A percentile compares a stretch with the other conserved stretches of the same genome.
Conservation (phyloP, 2,888 invertebrate species). For the Onthophagus sagittarius region DNA sequence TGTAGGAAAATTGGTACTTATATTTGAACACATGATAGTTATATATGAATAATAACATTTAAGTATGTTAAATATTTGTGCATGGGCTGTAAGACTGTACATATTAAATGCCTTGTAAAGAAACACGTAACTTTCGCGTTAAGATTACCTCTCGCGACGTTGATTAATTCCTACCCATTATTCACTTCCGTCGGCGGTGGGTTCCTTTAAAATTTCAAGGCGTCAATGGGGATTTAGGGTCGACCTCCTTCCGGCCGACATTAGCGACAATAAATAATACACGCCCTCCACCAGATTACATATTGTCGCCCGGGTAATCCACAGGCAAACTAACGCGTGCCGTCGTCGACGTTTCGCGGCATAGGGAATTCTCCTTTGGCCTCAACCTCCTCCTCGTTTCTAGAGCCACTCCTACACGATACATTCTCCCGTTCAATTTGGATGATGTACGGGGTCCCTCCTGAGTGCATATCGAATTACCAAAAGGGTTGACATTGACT, state of each 20-base stretch:
- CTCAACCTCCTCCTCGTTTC: background rate
- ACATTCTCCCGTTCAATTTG: slow-evolving; percentile 5
- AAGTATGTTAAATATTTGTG: background rate
- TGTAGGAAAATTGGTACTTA: too few species aligned
- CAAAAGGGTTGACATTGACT: slow-evolving; percentile 12
- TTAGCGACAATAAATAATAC: background rate
- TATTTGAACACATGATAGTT: too few species aligned
- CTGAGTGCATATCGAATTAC: slow-evolving; percentile 12
- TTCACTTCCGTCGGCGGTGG: background rate
- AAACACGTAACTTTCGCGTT: background rate
- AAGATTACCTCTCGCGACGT: background rate
- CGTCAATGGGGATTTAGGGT: background rate
- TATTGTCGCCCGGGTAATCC: background rate
- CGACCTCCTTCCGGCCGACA: background rate
- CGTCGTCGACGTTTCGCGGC: background rate
- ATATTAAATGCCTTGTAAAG: background rate
- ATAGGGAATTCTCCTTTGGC: background rate
- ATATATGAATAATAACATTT: too few species aligned
- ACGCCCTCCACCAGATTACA: background rate
- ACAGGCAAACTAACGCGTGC: background rate
- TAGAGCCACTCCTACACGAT: background rate
- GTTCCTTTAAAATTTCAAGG: background rate
- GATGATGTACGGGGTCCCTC: slow-evolving; percentile 7
- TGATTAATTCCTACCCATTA: background rate
- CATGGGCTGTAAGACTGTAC: background rate